phyloP scores from a whole-genome alignment of 2,113 vertebrate genomes.

The Tachysurus fulvidraco region DNA sequence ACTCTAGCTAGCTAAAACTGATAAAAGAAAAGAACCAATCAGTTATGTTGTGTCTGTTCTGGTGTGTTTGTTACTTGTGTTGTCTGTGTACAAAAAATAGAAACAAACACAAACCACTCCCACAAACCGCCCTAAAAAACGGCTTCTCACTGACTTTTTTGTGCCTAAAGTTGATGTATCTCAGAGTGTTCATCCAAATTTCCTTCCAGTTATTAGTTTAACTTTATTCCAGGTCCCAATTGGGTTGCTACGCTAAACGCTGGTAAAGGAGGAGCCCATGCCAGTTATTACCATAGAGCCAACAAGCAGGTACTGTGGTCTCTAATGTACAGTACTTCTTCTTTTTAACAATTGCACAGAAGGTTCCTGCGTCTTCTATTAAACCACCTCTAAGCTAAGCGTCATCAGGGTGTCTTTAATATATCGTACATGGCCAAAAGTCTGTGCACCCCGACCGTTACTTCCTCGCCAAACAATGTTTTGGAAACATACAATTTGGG shows the following conservation, averaged over 20 bases:
- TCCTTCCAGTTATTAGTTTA: neutral
- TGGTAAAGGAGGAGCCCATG: slow-evolving; percentile 91
- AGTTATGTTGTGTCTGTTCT: too few species aligned
- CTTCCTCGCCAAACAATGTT: neutral
- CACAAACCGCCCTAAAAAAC: neutral
- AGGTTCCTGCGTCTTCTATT: neutral
- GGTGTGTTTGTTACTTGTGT: neutral
- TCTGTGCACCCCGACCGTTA: neutral
- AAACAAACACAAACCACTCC: too few species aligned
- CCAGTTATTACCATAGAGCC: slow-evolving; percentile 92
- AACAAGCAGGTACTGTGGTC: slow-evolving; percentile 83
- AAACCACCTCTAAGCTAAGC: neutral
- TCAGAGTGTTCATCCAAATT: neutral
- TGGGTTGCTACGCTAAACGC: slow-evolving; percentile 91
- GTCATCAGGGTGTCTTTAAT: neutral
- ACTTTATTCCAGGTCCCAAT: slow-evolving; percentile 74
- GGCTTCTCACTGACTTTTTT: neutral
- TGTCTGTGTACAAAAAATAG: too few species aligned
- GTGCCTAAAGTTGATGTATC: neutral
- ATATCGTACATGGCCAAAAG: neutral
- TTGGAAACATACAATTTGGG: neutral
- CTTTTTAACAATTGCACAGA: neutral
- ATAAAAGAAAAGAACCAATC: neutral
- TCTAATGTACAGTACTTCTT: neutral
- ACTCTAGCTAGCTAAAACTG: neutral